Conservation (phyloP, 2,888 invertebrate species). For the Phoenoteleia sp. region DNA sequence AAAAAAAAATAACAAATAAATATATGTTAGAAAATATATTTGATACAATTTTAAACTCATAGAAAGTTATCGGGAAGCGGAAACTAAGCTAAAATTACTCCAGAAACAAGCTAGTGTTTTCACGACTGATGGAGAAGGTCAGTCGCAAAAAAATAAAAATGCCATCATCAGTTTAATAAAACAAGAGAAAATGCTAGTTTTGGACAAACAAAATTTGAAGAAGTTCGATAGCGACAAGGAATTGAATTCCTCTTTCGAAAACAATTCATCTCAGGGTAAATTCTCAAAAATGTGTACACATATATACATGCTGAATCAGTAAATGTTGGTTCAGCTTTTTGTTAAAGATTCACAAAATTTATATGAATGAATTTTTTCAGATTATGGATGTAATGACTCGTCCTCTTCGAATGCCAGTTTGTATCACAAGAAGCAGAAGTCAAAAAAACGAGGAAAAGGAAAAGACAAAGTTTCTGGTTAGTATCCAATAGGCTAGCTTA, state of each 20-base stretch:
- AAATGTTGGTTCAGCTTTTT: neutral
- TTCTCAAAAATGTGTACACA: neutral
- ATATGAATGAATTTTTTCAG: neutral
- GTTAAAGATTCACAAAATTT: neutral
- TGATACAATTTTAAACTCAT: neutral
- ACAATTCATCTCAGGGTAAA: neutral
- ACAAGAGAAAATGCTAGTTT: neutral
- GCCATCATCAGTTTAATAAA: neutral
- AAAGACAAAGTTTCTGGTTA: too few relatives aligned
- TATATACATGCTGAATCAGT: neutral
- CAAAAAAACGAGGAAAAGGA: too few relatives aligned
- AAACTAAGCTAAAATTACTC: constrained; percentile 1
- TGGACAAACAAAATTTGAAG: neutral
- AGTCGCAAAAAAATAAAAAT: neutral
- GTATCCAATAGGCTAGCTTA: too few relatives aligned
- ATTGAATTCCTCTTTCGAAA: neutral
- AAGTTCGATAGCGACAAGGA: neutral
- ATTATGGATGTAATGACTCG: too few relatives aligned
- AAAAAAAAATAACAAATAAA: too few relatives aligned
- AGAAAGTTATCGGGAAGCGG: constrained; percentile 12
- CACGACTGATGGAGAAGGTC: constrained; percentile 29
- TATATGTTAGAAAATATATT: neutral
- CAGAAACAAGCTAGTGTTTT: constrained; percentile 6
- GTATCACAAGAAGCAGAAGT: too few relatives aligned
- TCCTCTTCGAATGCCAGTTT: too few relatives aligned